Evolutionary conservation across 2,113 vertebrate genomes (phyloP).

Genomic region (Tiliqua scincoides): DNA sequence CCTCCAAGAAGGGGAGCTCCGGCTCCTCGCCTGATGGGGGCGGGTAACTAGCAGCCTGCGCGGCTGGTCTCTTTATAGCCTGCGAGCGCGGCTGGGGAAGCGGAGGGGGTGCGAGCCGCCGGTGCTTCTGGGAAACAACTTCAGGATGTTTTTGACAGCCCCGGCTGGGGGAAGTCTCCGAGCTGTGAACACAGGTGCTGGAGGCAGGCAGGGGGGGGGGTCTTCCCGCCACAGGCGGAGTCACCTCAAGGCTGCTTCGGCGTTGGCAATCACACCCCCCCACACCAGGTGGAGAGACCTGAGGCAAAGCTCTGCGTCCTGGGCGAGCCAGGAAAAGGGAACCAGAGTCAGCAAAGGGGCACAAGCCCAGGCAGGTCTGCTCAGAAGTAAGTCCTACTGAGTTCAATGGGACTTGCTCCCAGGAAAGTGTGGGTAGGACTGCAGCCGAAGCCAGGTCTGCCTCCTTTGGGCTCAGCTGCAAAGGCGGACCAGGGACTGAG

Average conservation of each 20-base stretch:
- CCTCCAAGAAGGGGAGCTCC: constrained; percentile 55
- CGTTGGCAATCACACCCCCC: accelerated
- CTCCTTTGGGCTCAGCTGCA: background rate
- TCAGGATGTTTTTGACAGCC: background rate
- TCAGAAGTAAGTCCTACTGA: no score
- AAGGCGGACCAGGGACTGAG: background rate
- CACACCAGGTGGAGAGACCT: background rate
- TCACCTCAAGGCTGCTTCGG: background rate
- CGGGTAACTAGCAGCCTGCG: constrained; percentile 15
- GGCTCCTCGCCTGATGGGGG: constrained; percentile 19
- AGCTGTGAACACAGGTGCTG: background rate
- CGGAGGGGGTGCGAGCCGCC: background rate
- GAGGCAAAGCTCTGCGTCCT: background rate
- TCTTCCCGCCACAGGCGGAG: background rate
- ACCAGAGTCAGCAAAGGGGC: accelerated
- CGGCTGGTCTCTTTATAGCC: constrained; percentile 39
- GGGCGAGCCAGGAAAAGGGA: no score
- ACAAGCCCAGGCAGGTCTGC: background rate
- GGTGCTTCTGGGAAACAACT: constrained; percentile 26
- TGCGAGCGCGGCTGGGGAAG: background rate
- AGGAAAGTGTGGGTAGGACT: no score
- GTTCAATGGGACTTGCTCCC: no score
- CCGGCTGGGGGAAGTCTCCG: background rate
- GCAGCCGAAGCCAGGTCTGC: no score
- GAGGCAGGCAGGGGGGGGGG: no score